Base-by-base conservation (phyloP, 2,113 vertebrate genomes). In the Thunnus thynnus region DNA sequence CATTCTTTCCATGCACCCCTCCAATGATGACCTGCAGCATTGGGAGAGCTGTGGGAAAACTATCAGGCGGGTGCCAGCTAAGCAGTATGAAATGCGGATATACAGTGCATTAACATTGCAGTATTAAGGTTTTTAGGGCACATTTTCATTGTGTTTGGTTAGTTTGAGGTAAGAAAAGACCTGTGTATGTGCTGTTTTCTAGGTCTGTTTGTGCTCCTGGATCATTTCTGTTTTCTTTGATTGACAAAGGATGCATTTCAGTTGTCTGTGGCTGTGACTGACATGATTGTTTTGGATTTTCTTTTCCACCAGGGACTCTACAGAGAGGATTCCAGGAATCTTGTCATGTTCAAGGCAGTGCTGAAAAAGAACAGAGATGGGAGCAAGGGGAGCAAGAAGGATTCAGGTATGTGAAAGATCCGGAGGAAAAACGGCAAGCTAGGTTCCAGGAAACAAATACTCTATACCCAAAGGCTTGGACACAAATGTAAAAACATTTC, bases 341-440 rank as follows among this genome's bases (percentile, higher is more conserved):
- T 54, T 78, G 93, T 93, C 91, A 99, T 99, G 98, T 95, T 99
- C 91, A 99, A 98, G 93, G 96, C 98, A 2, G 97, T 99, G 92
- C 92, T 99, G 80, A 99, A 99, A 94, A 99, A 99, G 96, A 98
- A 95, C 94, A 96, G 98, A 92, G 98, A 99, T 70, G 95, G 97
- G 89, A 96, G 96, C 89, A 99, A 97, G 87, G 96, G 96, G 72
- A 95, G 87, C 96, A 98, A 95, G 91, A 99, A 97, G 86, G 97
- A 99, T 63, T 52, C 97, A 94, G 97, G 98, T 99, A 96, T 78
- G 96, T 92, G 57, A 36, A 75, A 44, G 30, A 58, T 76, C 55
- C 36, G 51, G 44, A 68, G 36, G 20, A 36, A 72, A 73, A 68
- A 74, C 30, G 3, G 22, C 8, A 61, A 17, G 25, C 13, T 56